phyloP scores from a whole-genome alignment of 2,888 invertebrate species.

The Cheilosia vulpina region DNA sequence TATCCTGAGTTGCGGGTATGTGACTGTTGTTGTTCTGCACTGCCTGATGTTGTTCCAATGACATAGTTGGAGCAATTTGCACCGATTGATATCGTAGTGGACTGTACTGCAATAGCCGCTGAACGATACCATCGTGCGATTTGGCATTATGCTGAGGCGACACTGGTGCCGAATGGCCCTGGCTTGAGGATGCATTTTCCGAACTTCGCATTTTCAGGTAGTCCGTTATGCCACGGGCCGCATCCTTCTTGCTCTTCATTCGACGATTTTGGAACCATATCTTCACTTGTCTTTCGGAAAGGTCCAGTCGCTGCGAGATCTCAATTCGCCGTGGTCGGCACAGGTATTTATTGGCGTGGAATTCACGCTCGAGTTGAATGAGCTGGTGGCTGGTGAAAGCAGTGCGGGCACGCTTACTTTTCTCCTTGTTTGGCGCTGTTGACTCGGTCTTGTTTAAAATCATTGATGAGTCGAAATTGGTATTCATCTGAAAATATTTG shows the following conservation, averaged over 20 bases:
- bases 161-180: conserved; percentile 38
- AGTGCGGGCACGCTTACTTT: conserved; percentile 92
- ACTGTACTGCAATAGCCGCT: conserved; percentile 77
- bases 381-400: conserved; percentile 98
- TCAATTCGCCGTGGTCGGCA: conserved; percentile 96
- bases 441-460: conserved; percentile 12
- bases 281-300: conserved; percentile 94
- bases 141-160: conserved; percentile 36
- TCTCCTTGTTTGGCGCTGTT: conserved; percentile 55
- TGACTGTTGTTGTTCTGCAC: conserved; percentile 7
- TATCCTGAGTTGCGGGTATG: conserved; percentile 13
- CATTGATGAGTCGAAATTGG: conserved; percentile 32
- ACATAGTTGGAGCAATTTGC: conserved; percentile 20
- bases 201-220: conserved; percentile 37
- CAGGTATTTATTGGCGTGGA: conserved; percentile 97
- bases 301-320: conserved; percentile 95
- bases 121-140: conserved; percentile 77
- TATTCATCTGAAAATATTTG: conserved; percentile 57
- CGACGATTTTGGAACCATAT: conserved; percentile 93
- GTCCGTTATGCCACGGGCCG: conserved; percentile 50
- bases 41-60: conserved; percentile 40
- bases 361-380: conserved; percentile 97
- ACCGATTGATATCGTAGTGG: conserved; percentile 40
- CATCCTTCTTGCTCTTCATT: conserved; percentile 89
- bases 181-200: conserved; percentile 46